Evolutionary conservation across 2,113 vertebrate species (phyloP).

Genomic region (Microtus oregoni): DNA sequence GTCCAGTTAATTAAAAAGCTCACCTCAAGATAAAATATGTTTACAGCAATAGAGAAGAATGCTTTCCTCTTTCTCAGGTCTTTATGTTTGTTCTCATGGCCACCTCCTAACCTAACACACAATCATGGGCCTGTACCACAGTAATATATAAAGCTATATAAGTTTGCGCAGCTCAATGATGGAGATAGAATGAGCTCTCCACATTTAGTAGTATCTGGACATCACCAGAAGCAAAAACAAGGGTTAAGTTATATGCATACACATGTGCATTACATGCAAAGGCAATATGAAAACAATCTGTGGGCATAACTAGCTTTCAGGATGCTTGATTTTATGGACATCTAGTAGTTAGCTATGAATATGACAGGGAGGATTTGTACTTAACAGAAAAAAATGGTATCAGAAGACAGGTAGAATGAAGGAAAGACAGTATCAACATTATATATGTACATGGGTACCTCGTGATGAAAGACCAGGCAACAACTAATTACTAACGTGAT

Average conservation of each 20-base stretch:
- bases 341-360: neutral
- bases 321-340: neutral
- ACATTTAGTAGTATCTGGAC: neutral
- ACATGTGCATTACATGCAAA: neutral
- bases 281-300: neutral
- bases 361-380: accelerated
- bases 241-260: accelerated
- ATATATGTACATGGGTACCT: neutral
- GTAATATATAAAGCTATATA: neutral
- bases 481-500: neutral
- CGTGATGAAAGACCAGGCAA: neutral
- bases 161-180: neutral
- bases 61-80: neutral
- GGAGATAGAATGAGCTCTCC: neutral
- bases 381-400: neutral
- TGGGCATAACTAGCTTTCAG: neutral
- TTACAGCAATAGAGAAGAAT: too few relatives aligned
- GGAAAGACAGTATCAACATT: neutral
- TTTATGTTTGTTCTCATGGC: too few relatives aligned
- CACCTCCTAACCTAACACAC: neutral
- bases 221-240: neutral
- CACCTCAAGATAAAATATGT: too few relatives aligned
- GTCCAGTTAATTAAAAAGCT: neutral
- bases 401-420: neutral
- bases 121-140: neutral